Conservation (phyloP, 2,797 vertebrate genomes). For the Coreius guichenoti region DNA sequence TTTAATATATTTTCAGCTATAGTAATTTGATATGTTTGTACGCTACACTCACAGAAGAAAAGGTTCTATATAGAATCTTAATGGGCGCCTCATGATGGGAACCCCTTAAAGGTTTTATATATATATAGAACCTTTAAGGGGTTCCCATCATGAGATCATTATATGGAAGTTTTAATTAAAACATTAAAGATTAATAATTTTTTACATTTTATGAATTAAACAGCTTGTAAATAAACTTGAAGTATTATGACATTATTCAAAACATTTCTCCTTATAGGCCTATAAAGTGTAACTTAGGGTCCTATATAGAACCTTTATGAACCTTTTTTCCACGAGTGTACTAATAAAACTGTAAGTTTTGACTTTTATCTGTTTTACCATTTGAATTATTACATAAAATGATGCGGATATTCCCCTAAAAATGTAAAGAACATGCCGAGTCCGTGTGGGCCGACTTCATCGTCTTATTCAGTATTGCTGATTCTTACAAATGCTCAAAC, state of each 20-base stretch:
- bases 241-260: too few relatives aligned
- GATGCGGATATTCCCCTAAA: not conserved
- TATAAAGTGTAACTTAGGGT: not conserved
- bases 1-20: not conserved
- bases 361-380: not conserved
- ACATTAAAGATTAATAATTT: too few relatives aligned
- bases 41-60: not conserved
- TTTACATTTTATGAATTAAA: not conserved
- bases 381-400: not conserved
- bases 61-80: slow-evolving; percentile 1
- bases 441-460: not conserved
- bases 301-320: not conserved
- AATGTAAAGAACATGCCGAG: not conserved
- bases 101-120: too few relatives aligned
- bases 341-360: not conserved
- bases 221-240: not conserved
- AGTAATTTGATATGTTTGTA: not conserved
- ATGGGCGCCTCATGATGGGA: not conserved
- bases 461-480: not conserved
- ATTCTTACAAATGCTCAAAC: slow-evolving; percentile 15
- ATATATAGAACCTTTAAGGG: too few relatives aligned
- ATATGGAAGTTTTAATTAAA: too few relatives aligned
- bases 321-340: not conserved
- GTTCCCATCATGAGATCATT: too few relatives aligned
- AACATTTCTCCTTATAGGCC: not conserved